Conservation (phyloP, 2,888 invertebrate species). For the Perdita meconis region DNA sequence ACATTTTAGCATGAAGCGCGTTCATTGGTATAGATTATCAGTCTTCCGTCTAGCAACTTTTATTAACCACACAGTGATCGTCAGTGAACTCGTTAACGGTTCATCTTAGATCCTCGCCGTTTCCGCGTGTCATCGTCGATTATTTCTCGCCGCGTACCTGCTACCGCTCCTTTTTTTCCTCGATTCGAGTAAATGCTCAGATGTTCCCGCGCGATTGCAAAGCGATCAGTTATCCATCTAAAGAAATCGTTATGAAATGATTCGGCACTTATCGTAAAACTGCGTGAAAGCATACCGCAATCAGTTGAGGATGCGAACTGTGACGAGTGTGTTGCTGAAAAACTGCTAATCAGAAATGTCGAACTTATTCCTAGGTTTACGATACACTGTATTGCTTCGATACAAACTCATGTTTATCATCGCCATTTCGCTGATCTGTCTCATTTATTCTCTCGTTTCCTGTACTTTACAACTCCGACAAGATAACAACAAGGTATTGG, state of each 20-base stretch:
- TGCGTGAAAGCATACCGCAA: slow-evolving; percentile 6
- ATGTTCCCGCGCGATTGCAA: slow-evolving; percentile 12
- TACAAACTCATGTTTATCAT: too few relatives aligned
- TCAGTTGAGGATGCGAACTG: too few relatives aligned
- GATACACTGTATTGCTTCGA: too few relatives aligned
- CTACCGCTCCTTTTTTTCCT: slow-evolving; percentile 1
- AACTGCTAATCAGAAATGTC: too few relatives aligned
- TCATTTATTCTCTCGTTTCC: too few relatives aligned
- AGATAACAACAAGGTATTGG: too few relatives aligned
- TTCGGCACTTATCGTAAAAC: neutral
- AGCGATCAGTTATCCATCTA: neutral
- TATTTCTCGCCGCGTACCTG: slow-evolving; percentile 5
- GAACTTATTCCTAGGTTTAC: too few relatives aligned
- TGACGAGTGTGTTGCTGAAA: too few relatives aligned
- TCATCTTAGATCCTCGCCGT: slow-evolving; percentile 11
- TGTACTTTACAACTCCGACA: too few relatives aligned
- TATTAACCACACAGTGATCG: slow-evolving; percentile 18
- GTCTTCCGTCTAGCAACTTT: slow-evolving; percentile 26
- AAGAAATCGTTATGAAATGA: neutral
- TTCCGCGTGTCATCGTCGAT: slow-evolving; percentile 20
- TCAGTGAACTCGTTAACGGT: slow-evolving; percentile 36
- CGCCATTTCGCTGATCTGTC: too few relatives aligned
- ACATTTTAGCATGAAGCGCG: neutral
- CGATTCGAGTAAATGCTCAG: slow-evolving; percentile 5
- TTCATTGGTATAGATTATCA: slow-evolving; percentile 18